Evolutionary conservation across 2,797 vertebrate species (phyloP).

Genomic region (Pelochelys cantorii): DNA sequence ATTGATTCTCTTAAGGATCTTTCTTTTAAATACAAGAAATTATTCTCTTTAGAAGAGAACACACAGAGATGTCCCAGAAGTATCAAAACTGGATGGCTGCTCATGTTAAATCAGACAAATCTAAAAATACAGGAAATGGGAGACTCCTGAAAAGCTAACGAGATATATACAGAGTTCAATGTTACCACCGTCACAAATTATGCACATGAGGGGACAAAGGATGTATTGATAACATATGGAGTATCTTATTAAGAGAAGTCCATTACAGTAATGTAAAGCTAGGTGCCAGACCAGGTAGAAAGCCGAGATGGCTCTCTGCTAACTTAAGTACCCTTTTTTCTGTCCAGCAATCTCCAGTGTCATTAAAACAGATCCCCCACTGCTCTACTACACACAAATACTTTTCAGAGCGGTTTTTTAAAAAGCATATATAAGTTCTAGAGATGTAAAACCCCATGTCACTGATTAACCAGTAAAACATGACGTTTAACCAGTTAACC

Average conservation of each 20-base stretch:
- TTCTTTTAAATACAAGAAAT: not conserved
- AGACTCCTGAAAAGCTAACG: not conserved
- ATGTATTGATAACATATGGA: slow-evolving; percentile 1
- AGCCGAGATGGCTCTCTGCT: not conserved
- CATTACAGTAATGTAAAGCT: slow-evolving; percentile 4
- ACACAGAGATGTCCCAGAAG: not conserved
- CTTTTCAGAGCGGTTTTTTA: not conserved
- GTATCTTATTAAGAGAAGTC: not conserved
- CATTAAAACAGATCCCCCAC: not conserved
- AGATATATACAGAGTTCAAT: not conserved
- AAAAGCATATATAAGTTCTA: too few relatives aligned
- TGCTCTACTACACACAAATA: not conserved
- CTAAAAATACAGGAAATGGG: not conserved
- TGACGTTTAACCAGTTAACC: too few relatives aligned
- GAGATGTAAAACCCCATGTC: too few relatives aligned
- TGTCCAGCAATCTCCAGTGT: not conserved
- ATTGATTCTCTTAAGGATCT: not conserved
- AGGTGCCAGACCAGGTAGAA: not conserved
- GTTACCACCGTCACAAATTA: not conserved
- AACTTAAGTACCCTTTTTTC: not conserved
- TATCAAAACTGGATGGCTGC: not conserved
- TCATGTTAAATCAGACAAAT: not conserved
- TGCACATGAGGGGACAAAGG: accelerated
- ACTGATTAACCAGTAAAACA: too few relatives aligned
- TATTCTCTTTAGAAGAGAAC: slow-evolving; percentile 11